These are phyloP conservation scores for Lemur catta DNA, from an alignment of 2,797 vertebrate species.

Conservation along the genomic window DNA sequence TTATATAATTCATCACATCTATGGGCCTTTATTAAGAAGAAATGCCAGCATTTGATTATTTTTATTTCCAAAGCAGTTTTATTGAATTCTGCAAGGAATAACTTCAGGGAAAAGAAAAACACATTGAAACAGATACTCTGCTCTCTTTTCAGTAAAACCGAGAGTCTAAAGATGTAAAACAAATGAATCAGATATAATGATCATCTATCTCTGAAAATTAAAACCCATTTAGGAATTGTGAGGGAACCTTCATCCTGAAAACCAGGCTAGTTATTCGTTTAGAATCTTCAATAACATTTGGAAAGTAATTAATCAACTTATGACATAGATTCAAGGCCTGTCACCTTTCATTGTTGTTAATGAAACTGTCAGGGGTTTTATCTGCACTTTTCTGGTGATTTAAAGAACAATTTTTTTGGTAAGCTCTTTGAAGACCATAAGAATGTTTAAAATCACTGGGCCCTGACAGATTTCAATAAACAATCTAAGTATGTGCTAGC, in stretches of 20 bases:
- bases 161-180: conserved; percentile 70
- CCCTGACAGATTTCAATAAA: conserved; percentile 49
- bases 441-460: conserved; percentile 41
- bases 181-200: conserved; percentile 70
- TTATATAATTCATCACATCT: conserved; percentile 56
- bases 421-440: conserved; percentile 47
- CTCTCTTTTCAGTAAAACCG: conserved; percentile 74
- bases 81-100: conserved; percentile 71
- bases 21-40: conserved; percentile 52
- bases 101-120: conserved; percentile 58
- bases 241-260: conserved; percentile 67
- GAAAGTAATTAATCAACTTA: conserved; percentile 81
- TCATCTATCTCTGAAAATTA: conserved; percentile 77
- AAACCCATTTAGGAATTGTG: conserved; percentile 74
- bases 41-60: conserved; percentile 64
- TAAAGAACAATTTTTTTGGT: conserved; percentile 52
- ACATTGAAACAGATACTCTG: conserved; percentile 64
- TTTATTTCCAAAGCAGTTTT: conserved; percentile 64
- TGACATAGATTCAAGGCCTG: conserved; percentile 74
- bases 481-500: conserved; percentile 16
- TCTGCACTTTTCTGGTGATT: conserved; percentile 63
- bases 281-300: conserved; percentile 80
- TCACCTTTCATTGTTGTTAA: conserved; percentile 74
- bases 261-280: conserved; percentile 75
- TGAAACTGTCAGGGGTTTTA: conserved; percentile 71